Evolutionary conservation across 2,113 vertebrate species (phyloP).

Genomic region (Rhegmatorhina hoffmannsi): DNA sequence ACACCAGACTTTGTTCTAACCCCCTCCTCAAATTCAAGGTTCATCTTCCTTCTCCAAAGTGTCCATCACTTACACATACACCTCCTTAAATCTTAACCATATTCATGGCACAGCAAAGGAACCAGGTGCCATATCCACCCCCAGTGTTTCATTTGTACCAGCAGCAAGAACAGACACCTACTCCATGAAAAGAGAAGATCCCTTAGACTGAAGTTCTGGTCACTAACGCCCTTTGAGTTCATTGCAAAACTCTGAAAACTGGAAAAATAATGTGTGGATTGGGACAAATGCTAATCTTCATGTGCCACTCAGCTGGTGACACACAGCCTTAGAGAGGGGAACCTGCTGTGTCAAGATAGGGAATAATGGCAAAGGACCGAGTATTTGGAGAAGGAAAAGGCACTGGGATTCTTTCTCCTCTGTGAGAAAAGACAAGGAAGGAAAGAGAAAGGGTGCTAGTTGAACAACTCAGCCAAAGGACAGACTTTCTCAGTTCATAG

Average conservation of each 20-base stretch:
- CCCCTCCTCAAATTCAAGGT: neutral
- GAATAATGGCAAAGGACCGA: neutral
- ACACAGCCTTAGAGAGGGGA: neutral
- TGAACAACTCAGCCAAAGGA: neutral
- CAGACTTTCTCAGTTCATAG: neutral
- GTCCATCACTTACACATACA: neutral
- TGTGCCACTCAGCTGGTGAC: neutral
- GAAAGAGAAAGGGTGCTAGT: neutral
- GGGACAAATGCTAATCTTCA: neutral
- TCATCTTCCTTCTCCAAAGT: neutral
- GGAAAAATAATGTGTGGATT: neutral
- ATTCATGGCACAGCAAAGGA: neutral
- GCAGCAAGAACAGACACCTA: neutral
- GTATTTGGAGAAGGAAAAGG: neutral
- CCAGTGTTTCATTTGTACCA: neutral
- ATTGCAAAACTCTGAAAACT: neutral
- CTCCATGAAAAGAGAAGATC: neutral
- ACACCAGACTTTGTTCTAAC: neutral
- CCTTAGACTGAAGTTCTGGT: neutral
- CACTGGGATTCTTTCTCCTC: neutral
- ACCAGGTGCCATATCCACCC: neutral
- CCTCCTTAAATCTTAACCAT: neutral
- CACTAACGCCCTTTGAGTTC: fast-evolving
- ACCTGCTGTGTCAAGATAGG: neutral
- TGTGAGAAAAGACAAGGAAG: neutral